Conservation (phyloP, 2,888 invertebrate genomes). For the Kryphioiulus occultus region DNA sequence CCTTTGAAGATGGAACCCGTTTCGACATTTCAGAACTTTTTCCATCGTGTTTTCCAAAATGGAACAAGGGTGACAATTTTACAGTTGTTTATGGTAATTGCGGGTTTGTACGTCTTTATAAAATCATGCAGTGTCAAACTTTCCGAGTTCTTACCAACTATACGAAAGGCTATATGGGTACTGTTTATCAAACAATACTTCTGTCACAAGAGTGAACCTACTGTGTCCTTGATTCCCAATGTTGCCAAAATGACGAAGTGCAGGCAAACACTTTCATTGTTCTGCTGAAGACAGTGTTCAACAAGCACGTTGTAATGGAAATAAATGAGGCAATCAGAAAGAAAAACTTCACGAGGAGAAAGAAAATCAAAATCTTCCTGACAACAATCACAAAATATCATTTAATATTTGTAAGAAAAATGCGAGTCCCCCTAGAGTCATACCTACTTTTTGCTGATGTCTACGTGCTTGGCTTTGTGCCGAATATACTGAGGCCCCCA, state of each 20-base stretch:
- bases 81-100: too few species aligned
- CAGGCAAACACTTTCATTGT: neutral
- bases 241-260: neutral
- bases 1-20: neutral
- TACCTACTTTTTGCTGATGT: neutral
- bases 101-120: too few species aligned
- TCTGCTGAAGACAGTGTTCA: neutral
- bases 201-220: too few species aligned
- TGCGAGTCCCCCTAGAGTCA: neutral
- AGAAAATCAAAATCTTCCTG: neutral
- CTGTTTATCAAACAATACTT: too few species aligned
- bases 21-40: too few species aligned
- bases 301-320: neutral
- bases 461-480: neutral
- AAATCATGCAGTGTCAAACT: too few species aligned
- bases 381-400: neutral
- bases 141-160: too few species aligned
- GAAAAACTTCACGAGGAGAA: neutral
- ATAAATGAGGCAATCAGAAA: neutral
- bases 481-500: neutral
- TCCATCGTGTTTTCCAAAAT: neutral
- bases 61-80: neutral
- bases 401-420: slow-evolving; percentile 4
- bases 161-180: too few species aligned
- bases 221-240: too few species aligned